These are phyloP conservation scores for Etheostoma cragini DNA, from an alignment of 2,113 vertebrate genomes.

Conservation along the genomic window DNA sequence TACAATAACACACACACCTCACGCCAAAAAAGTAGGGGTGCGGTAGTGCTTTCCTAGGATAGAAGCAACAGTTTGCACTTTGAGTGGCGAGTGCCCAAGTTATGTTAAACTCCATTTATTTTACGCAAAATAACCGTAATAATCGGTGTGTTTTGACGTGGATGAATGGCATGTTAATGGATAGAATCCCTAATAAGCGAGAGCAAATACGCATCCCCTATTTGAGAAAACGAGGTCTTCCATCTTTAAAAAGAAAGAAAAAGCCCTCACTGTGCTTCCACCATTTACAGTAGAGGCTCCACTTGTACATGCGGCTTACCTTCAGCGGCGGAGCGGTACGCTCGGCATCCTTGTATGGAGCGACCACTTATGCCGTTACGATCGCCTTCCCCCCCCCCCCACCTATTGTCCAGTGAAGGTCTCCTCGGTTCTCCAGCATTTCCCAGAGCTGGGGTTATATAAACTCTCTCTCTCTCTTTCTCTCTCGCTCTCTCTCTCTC, in stretches of 20 bases:
- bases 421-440: slow-evolving; percentile 52
- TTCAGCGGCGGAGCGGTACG: slow-evolving; percentile 23
- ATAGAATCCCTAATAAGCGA: slow-evolving; percentile 13
- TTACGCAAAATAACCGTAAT: not conserved
- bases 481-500: slow-evolving; percentile 36
- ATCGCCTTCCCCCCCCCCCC: slow-evolving; percentile 2
- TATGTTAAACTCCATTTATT: slow-evolving; percentile 44
- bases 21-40: slow-evolving; percentile 52
- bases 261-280: slow-evolving; percentile 27
- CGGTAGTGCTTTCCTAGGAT: slow-evolving; percentile 55
- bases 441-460: slow-evolving; percentile 73
- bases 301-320: slow-evolving; percentile 61
- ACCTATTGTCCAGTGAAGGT: slow-evolving; percentile 56
- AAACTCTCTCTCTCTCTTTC: slow-evolving; percentile 56
- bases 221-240: slow-evolving; percentile 67
- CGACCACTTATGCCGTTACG: slow-evolving; percentile 20
- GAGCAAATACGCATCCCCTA: slow-evolving; percentile 54
- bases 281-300: slow-evolving; percentile 58
- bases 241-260: slow-evolving; percentile 65
- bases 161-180: not conserved
- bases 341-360: not conserved
- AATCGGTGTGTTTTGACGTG: not conserved
- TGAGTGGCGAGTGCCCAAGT: slow-evolving; percentile 61
- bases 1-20: not conserved
- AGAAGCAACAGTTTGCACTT: slow-evolving; percentile 81